Percentiles rank a stretch among this genome's conserved stretches.
phyloP scores from a whole-genome alignment of 2,113 vertebrate species.

The Mohoua ochrocephala region DNA sequence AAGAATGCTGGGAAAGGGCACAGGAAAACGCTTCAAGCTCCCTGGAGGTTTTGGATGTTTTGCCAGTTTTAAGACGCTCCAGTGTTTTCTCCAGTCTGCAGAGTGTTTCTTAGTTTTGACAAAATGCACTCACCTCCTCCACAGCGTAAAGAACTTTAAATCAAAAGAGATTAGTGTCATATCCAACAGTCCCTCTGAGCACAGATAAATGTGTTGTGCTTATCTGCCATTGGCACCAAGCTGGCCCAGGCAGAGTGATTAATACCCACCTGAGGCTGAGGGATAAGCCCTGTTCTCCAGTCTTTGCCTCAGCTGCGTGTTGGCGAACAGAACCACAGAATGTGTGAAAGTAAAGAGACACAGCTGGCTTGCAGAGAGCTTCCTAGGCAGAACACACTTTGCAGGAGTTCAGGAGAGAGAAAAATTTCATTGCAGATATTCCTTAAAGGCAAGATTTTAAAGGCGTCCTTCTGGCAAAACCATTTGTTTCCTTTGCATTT shows the following conservation, averaged over 20 bases:
- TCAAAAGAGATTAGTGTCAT: background rate
- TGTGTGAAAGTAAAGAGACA: background rate
- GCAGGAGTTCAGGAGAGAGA: background rate
- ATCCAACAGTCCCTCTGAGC: background rate
- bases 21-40: background rate
- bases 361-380: background rate
- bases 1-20: background rate
- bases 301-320: background rate
- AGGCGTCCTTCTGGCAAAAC: background rate
- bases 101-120: background rate
- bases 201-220: background rate
- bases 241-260: background rate
- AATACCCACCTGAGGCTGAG: background rate
- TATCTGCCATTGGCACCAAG: constrained; percentile 15
- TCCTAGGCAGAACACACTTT: background rate
- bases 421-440: background rate
- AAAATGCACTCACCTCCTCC: background rate
- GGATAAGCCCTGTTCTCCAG: background rate
- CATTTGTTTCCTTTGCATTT: background rate
- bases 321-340: background rate
- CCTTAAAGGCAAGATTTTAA: background rate
- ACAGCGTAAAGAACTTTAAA: constrained; percentile 1
- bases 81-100: background rate
- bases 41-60: background rate
- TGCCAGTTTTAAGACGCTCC: background rate